Percentiles rank a stretch among this genome's conserved stretches.
phyloP scores from a whole-genome alignment of 2,888 invertebrate genomes.

The Elmis aenea region DNA sequence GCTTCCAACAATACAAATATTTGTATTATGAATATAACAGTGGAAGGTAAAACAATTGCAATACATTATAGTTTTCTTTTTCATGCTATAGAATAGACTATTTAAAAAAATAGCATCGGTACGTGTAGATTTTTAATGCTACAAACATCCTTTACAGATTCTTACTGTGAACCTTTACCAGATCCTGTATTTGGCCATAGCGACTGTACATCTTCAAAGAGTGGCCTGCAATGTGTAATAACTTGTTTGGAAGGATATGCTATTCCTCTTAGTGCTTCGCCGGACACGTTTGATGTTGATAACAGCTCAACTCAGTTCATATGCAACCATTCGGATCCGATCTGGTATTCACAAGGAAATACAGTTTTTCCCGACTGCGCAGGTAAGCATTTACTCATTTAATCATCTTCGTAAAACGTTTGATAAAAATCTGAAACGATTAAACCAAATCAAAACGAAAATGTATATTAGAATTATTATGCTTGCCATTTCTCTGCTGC shows the following conservation, averaged over 20 bases:
- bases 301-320: constrained; percentile 29
- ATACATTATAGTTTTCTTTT: too few relatives aligned
- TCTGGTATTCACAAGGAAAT: constrained; percentile 41
- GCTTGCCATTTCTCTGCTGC: too few relatives aligned
- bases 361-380: constrained; percentile 54
- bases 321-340: constrained; percentile 41
- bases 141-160: constrained; percentile 28
- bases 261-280: constrained; percentile 45
- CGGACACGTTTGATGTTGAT: constrained; percentile 21
- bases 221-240: constrained; percentile 49
- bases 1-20: constrained; percentile 53
- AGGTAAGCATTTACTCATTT: constrained; percentile 42
- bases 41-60: too few relatives aligned
- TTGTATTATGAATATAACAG: constrained; percentile 56
- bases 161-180: constrained; percentile 36
- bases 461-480: too few relatives aligned
- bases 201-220: constrained; percentile 32
- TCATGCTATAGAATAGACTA: constrained; percentile 19
- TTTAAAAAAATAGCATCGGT: not conserved
- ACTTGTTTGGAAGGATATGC: constrained; percentile 59
- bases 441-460: not conserved
- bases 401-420: too few relatives aligned
- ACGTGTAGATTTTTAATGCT: too few relatives aligned
- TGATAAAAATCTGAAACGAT: too few relatives aligned
- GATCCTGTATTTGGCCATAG: constrained; percentile 38